Conservation (phyloP, 2,113 vertebrate species). For the Oryzias celebensis region DNA sequence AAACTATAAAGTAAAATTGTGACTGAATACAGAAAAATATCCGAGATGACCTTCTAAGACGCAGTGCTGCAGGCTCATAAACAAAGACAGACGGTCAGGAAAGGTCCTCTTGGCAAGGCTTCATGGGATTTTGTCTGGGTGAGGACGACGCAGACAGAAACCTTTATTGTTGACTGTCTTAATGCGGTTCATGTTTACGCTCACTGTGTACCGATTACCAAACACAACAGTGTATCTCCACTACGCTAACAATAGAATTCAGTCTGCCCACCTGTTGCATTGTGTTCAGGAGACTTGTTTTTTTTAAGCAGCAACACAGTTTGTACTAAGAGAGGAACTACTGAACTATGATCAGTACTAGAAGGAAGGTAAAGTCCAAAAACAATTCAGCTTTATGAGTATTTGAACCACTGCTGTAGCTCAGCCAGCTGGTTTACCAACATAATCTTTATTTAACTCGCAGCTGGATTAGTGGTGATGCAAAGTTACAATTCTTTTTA, state of each 20-base stretch:
- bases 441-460: too few species aligned
- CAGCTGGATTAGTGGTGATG: too few species aligned
- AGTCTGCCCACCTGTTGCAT: conserved; percentile 32
- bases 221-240: conserved; percentile 31
- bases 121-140: conserved; percentile 16
- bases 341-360: too few species aligned
- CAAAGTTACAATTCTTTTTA: too few species aligned
- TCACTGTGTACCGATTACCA: conserved; percentile 23
- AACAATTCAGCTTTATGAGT: too few species aligned
- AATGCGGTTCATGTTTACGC: conserved; percentile 26
- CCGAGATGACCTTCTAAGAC: background rate
- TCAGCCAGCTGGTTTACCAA: too few species aligned
- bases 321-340: background rate
- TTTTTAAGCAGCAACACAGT: background rate
- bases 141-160: conserved; percentile 18
- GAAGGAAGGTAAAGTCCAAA: too few species aligned
- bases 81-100: conserved; percentile 1
- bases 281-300: conserved; percentile 5
- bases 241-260: conserved; percentile 64
- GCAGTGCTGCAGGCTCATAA: background rate
- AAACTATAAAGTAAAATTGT: background rate
- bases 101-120: background rate
- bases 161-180: conserved; percentile 20
- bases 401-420: too few species aligned
- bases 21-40: background rate